Evolutionary conservation across 1,140 invertebrate genomes (phyloP), one percentile per base, ranked within the genome.

Genomic region (Pseudomyrmex sp.): DNA sequence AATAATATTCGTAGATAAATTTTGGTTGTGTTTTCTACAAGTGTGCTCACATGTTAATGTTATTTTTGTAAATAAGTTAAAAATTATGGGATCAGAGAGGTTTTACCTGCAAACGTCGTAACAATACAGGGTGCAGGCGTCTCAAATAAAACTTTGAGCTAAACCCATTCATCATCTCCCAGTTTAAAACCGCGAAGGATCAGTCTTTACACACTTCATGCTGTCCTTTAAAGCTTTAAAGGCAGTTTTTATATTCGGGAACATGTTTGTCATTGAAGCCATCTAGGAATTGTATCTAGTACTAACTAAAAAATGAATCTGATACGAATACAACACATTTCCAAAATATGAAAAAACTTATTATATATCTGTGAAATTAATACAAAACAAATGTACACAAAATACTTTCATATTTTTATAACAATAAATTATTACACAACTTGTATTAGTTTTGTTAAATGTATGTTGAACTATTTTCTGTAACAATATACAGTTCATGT

Each of bases 81-180:
- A 52, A 77, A 56, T 44, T 2, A 1, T 88, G 89, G 90, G 91
- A 94, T 94, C 93, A 94, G 93, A 93, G 75, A 68, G 73, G 92
- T 93, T 92, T 93, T 70, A 80, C 92, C 93, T 93, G 91, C 89
- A 35, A 68, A 18, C 82, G 75, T 89, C 89, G 93, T 94, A 94
- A 93, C 92, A 94, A 92, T 23, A 76, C 13, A 76, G 68, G 88
- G 12, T 83, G 85, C 92, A 93, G 92, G 93, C 89, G 15, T 94
- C 93, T 92, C 91, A 86, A 89, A 94, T 66, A 35, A 5, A 61
- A 54, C n/a, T 87, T 85, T 84, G 89, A 93, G 90, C 3, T 3
- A 85, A 86, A 91, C 87, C 89, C 75, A 87, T 80, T 93, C 93
- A 94, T 94, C 93, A 94, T 66, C 0, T 91, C 92, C 91, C 91